Base-by-base conservation (phyloP, 2,113 vertebrate genomes). In the Ptilonorhynchus violaceus region DNA sequence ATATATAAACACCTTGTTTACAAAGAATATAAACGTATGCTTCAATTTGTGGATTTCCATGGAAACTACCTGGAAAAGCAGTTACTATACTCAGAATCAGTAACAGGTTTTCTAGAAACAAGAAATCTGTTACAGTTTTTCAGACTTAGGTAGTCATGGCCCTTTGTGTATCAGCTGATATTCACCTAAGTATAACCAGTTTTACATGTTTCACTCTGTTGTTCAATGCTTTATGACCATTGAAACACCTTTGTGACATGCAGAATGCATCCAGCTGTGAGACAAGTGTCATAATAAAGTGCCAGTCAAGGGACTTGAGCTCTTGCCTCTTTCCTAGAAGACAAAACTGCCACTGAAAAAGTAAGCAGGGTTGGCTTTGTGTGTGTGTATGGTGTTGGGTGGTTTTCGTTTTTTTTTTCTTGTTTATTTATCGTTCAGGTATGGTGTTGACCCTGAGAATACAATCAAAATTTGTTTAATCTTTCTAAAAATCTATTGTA, bases 401-500 rank as follows among this genome's bases (percentile, higher is more conserved):
- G 5, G 60, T 60, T 20, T 42, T n/a, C n/a, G n/a, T n/a, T n/a
- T n/a, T 21, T 31, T 46, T 93, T 78, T 90, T 47, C 63, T 63
- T 68, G 21, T 77, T 59, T 64, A 82, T 44, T 66, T 89, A 66
- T 42, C 21, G 16, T 42, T 93, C 73, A 39, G 7, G 22, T 75
- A 72, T 10, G 41, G 58, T 52, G n/a, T 39, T 64, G 46, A 37
- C 21, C 42, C 82, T 69, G 28, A 47, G n/a, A 93, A 85, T 73
- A 14, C 13, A 93, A 85, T 77, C 33, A 79, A 50, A 92, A 80
- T 80, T 33, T 2, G 0, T 86, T 92, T 79, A 94, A 75, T 96
- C 88, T 42, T 90, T 94, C 37, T 84, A 66, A 93, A 83, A 91
- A 92, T 69, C 31, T 85, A n/a, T 90, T 88, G 66, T 92, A 62